A percentile compares a stretch with the other conserved stretches of the same genome.
Conservation (phyloP, 2,797 vertebrate genomes). For the Microctenopoma lineatum region DNA sequence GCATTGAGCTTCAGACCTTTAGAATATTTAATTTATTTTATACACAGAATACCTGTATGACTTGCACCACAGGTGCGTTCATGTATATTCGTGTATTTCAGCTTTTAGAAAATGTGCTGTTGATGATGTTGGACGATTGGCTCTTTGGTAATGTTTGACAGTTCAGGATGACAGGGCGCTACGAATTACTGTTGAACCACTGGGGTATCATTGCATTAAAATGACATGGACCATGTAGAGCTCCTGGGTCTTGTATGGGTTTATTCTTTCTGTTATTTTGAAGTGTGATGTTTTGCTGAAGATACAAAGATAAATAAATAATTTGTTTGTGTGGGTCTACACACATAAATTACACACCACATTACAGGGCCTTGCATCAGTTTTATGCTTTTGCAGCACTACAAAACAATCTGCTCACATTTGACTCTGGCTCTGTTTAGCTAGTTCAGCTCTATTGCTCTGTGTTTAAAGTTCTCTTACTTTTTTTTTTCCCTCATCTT, state of each 20-base stretch:
- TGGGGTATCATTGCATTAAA: constrained; percentile 10
- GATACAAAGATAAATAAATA: constrained; percentile 45
- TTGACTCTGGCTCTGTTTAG: constrained; percentile 43
- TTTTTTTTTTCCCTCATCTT: constrained; percentile 16
- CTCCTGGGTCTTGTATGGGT: constrained; percentile 27
- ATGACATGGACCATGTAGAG: constrained; percentile 20
- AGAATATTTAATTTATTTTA: constrained; percentile 26
- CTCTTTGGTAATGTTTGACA: neutral
- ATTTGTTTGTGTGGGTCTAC: constrained; percentile 16
- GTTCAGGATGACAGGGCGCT: neutral
- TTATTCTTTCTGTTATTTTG: constrained; percentile 45
- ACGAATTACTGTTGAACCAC: no score
- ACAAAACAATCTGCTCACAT: constrained; percentile 58
- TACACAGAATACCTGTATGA: neutral
- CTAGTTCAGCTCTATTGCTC: constrained; percentile 34
- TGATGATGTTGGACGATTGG: neutral
- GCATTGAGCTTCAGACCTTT: constrained; percentile 17
- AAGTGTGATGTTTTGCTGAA: constrained; percentile 44
- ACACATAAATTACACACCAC: neutral
- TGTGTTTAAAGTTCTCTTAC: constrained; percentile 48
- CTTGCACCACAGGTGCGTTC: constrained; percentile 11
- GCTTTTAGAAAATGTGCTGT: neutral
- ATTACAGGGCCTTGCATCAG: constrained; percentile 74
- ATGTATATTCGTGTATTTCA: constrained; percentile 7
- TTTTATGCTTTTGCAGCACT: constrained; percentile 53